Evolutionary conservation across 2,888 invertebrate species (phyloP), one percentile per base, ranked within the genome.

Genomic region (Oscheius sp.): DNA sequence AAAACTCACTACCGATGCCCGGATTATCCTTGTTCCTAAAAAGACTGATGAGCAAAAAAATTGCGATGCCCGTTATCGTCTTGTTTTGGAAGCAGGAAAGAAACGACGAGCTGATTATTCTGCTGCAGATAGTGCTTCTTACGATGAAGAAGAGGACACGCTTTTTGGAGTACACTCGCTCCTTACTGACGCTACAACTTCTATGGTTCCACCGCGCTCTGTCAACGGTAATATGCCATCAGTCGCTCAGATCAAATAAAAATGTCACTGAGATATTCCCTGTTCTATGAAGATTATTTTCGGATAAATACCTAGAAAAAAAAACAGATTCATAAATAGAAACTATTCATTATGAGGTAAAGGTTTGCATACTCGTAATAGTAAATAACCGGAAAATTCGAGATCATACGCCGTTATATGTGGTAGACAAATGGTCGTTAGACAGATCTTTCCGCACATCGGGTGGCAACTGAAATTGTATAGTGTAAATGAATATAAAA

Each of bases 331-430:
- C 35, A 9, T 35, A 9, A 35, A 6, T 35, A 35, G 3, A 9
- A 7, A 49, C 5, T 18, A 23, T 55, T 55, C 13, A 55, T 55
- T 55, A 6, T 13, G 55, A 25, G 23, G 25, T 55, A 55, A 55
- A 55, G 25, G 23, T 55, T 21, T 55, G 13, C 23, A 55, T 55
- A 55, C 55, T 55, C 55, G 55, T 55, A 55, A 2, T 55, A n/a
- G n/a, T 55, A 23, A 13, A 55, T 23, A 25, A 21, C 12, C 16
- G 49, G 21, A 55, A 55, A 6, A 21, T 3, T 23, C 13, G 21
- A 55, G 25, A 55, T 55, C 55, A 55, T 55, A 23, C 18, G 2
- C 66, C 66, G 66, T 66, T 66, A 29, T 66, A 66, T 5, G 52
- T 49, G 7, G 52, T 52, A 13, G 16, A n/a, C 27, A 66, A 27